phyloP scores from a whole-genome alignment of 2,888 invertebrate genomes.

The Muscina levida region DNA sequence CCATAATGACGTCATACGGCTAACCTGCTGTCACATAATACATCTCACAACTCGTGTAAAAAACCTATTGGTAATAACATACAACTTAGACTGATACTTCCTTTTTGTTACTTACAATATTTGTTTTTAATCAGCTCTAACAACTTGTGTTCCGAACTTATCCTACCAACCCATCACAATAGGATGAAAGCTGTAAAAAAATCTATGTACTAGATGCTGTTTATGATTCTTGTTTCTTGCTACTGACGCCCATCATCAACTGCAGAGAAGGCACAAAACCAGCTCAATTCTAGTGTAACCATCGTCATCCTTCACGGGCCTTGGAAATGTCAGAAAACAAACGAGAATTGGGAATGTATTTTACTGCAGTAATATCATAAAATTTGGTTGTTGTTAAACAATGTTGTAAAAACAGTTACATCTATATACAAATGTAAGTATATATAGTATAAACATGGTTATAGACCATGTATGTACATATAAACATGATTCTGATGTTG shows the following conservation, averaged over 20 bases:
- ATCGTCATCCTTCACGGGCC: conserved; percentile 18
- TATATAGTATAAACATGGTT: too few species aligned
- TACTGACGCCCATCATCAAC: background rate
- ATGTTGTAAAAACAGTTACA: conserved; percentile 38
- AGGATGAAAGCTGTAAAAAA: too few species aligned
- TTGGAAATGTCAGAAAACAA: conserved; percentile 29
- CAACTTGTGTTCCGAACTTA: too few species aligned
- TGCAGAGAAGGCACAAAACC: background rate
- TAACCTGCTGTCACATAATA: too few species aligned
- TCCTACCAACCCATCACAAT: too few species aligned
- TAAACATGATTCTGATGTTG: background rate
- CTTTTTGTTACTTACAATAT: too few species aligned
- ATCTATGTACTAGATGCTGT: conserved; percentile 30
- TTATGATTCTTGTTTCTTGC: conserved; percentile 14
- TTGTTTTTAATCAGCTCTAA: too few species aligned
- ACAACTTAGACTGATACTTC: too few species aligned
- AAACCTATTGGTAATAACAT: too few species aligned
- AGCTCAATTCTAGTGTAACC: background rate
- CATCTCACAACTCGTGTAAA: too few species aligned
- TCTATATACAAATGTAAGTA: too few species aligned
- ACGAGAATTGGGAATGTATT: conserved; percentile 44
- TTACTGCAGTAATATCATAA: conserved; percentile 61
- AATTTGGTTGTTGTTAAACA: conserved; percentile 42
- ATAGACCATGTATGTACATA: background rate
- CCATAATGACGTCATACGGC: too few species aligned